Conservation (phyloP, 1,140 invertebrate genomes). For the Drosophila watanabei region DNA sequence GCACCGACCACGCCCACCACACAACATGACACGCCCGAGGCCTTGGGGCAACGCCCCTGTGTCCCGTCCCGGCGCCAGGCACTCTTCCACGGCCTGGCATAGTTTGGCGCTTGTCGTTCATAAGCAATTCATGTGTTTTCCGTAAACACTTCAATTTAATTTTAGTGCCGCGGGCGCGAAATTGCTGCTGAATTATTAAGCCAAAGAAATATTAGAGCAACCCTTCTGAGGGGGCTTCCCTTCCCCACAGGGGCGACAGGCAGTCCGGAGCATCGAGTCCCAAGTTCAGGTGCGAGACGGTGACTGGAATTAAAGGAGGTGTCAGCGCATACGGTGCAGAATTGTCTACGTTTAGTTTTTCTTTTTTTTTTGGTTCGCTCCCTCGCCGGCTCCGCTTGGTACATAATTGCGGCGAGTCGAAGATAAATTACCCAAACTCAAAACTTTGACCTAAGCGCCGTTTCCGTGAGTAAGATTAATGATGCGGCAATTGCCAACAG, state of each 20-base stretch:
- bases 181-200: conserved; percentile 79
- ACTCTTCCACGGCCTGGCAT: conserved; percentile 23
- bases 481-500: conserved; percentile 79
- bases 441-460: conserved; percentile 83
- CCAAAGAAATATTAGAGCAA: conserved; percentile 73
- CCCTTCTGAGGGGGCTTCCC: background rate
- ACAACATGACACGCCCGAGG: conserved; percentile 55
- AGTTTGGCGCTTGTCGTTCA: conserved; percentile 66
- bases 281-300: conserved; percentile 54
- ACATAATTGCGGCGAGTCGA: conserved; percentile 79
- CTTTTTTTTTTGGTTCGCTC: conserved; percentile 2
- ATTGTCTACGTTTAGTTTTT: conserved; percentile 30
- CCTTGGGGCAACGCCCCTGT: background rate
- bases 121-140: conserved; percentile 83
- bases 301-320: conserved; percentile 36
- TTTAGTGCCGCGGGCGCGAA: conserved; percentile 80
- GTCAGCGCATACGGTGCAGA: conserved; percentile 28
- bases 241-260: background rate
- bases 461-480: conserved; percentile 83
- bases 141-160: conserved; percentile 82
- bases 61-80: background rate
- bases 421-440: conserved; percentile 82
- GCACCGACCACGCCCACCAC: conserved; percentile 63
- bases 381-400: conserved; percentile 28
- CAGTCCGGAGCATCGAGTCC: conserved; percentile 12